Evolutionary conservation across 2,113 vertebrate species (phyloP), one percentile per base, ranked within the genome.

Genomic region (Danio rerio): DNA sequence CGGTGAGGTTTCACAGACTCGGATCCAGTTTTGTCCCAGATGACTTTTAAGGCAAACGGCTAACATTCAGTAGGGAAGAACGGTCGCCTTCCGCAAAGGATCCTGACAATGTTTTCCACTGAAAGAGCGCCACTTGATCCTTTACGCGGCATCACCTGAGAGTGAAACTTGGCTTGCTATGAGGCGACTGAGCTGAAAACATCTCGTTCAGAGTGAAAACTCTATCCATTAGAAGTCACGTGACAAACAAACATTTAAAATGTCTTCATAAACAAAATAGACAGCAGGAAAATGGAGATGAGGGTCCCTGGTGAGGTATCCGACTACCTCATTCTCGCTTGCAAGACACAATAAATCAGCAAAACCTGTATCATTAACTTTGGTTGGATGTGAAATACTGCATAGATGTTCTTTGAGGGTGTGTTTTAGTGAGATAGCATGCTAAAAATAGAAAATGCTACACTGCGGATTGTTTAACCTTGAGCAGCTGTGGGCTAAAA

Each of bases 1-100:
- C 53, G 18, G 68, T 62, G 87, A 91, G 90, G 90, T 88, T 88
- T 86, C 87, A 72, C 86, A 86, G 88, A 86, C 87, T 89, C 83
- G 87, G 88, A 90, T 93, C 93, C 92, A 93, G 93, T 93, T 89
- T 82, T 87, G 86, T 90, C 91, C 91, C 92, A 90, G 90, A 88
- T 66, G 59, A 90, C 88, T 84, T 87, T 81, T 52, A 78, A 69
- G 61, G 63, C 83, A 87, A 87, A 88, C 6, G 8, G 18, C 47
- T 63, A 58, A 79, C 42, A 20, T 70, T 81, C 79, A 83, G 83
- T 49, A 81, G 81, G 84, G 79, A 49, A n/a, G 63, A 79, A 80
- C 21, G 9, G 56, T 77, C 66, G 21, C 81, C 76, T 81, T 82
- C 52, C 31, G 50, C 63, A n/a, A 70, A n/a, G 63, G 63, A 50